Conservation (phyloP, 2,888 invertebrate genomes). For the Monoplex corrugatus region DNA sequence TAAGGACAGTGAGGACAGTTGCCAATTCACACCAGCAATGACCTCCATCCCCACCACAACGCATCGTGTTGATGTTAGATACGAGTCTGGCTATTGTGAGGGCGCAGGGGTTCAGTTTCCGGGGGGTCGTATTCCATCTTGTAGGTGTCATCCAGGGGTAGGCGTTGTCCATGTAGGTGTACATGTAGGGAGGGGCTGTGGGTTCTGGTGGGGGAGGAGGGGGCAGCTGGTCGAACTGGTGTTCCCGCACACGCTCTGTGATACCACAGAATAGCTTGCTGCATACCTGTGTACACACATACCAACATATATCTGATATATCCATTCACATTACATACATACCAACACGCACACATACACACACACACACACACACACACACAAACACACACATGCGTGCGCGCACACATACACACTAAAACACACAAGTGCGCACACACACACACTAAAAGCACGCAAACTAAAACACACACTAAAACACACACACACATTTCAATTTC, state of each 20-base stretch:
- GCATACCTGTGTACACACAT: constrained; percentile 51
- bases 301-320: no score
- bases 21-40: no score
- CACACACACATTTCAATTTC: neutral
- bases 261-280: constrained; percentile 60
- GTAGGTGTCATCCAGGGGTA: constrained; percentile 70
- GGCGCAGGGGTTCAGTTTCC: constrained; percentile 59
- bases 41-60: neutral
- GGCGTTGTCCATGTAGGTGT: constrained; percentile 62
- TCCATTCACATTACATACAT: no score
- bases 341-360: neutral
- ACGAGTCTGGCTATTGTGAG: constrained; percentile 56
- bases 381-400: no score
- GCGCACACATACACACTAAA: no score
- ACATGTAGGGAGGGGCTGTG: constrained; percentile 73
- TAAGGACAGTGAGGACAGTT: no score
- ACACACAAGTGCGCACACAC: neutral
- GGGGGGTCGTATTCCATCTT: constrained; percentile 61
- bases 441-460: constrained; percentile 39
- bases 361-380: neutral
- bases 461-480: neutral
- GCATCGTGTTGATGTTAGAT: no score
- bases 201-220: constrained; percentile 67
- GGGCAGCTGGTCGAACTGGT: constrained; percentile 57
- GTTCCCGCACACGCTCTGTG: constrained; percentile 61